These are phyloP conservation scores for Alaudala cheleensis DNA, from an alignment of 2,113 vertebrate species.

Conservation along the genomic window DNA sequence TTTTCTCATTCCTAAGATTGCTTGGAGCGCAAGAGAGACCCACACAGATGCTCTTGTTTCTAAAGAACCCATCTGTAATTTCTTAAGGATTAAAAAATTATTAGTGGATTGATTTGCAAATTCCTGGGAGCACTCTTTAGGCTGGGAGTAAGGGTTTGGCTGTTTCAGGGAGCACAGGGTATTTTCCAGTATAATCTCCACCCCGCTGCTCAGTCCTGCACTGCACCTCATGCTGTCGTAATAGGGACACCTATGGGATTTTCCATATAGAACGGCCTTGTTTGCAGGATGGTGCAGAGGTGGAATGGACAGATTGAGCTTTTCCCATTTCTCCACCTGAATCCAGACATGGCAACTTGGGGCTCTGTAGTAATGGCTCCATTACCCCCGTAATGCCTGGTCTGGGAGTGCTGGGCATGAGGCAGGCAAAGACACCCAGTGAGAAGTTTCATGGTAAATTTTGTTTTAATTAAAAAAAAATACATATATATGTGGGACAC, in stretches of 20 bases:
- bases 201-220: not conserved
- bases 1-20: conserved; percentile 64
- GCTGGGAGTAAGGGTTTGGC: not conserved
- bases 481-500: not conserved
- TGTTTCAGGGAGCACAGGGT: not conserved
- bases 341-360: fast-evolving
- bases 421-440: fast-evolving
- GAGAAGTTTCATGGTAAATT: not conserved
- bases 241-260: not conserved
- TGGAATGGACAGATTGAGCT: not conserved
- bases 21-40: not conserved
- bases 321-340: not conserved
- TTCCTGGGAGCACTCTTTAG: not conserved
- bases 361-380: not conserved
- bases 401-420: not conserved
- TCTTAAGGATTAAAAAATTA: conserved; percentile 22
- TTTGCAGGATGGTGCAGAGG: not conserved
- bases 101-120: not conserved
- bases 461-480: not conserved
- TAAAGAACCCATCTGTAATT: conserved; percentile 46
- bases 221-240: fast-evolving
- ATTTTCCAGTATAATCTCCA: not conserved
- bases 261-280: not conserved
- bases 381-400: not conserved
- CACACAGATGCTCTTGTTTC: not conserved